Base-by-base conservation (phyloP, 2,797 vertebrate species). In the Oreonectes daqikongensis region DNA sequence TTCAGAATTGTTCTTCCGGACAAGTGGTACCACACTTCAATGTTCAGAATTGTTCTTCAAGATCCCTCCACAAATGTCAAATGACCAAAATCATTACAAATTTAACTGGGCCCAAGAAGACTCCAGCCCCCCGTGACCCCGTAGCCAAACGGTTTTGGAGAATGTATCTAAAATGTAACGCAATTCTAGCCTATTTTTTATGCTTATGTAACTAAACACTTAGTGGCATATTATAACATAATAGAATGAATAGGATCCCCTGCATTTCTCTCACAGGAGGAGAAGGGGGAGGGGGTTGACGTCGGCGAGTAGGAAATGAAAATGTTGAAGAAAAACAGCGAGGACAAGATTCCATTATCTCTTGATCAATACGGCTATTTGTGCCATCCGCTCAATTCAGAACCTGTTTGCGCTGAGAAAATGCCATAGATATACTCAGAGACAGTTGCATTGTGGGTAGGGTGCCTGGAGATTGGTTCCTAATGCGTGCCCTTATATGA, bases 171-270 rank as follows among this genome's bases (percentile, higher is more conserved):
- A 79, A 84, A 77, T 68, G 69, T 70, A 79, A 59, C 22, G 69
- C 42, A 26, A 65, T 40, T 67, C 66, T 78, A 79, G 81, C 81
- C 67, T 42, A 81, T 87, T 75, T 68, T 38, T 59, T 82, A 86
- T 87, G 84, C 83, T 85, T 81, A 85, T 85, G 80, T 80, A 85
- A 87, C 85, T 85, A 84, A 81, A 81, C 76, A 78, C 86, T 83
- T 76, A 78, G 67, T 68, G 76, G 77, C 73, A 77, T 69, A 61
- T 61, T 69, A 69, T 64, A 80, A 83, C 78, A 69, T 72, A 81
- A 86, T 81, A 75, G 83, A 80, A 70, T 67, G 77, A 79, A 72
- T 69, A 50, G 22, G 26, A 76, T 69, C 68, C 71, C 68, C 72
- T 61, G 50, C 32, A 57, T 52, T 81, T 80, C 78, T 65, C 40